Conservation (phyloP, 2,888 invertebrate species). For the Eupithecia dodoneata region DNA sequence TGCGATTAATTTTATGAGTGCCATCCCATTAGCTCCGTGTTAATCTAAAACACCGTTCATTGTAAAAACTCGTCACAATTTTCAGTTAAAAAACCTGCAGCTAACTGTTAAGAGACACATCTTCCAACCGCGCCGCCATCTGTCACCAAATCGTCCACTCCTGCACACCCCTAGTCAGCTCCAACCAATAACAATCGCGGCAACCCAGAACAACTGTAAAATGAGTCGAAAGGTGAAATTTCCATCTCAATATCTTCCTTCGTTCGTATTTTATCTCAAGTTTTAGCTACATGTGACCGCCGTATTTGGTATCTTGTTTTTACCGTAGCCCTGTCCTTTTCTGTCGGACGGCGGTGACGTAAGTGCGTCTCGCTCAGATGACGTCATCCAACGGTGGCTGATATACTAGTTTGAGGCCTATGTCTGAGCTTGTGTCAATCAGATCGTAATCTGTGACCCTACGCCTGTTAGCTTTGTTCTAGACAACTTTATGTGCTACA, state of each 20-base stretch:
- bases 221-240: constrained; percentile 60
- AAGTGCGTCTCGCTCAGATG: constrained; percentile 61
- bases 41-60: constrained; percentile 31
- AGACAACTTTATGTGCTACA: constrained; percentile 17
- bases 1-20: constrained; percentile 34
- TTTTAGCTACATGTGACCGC: constrained; percentile 80
- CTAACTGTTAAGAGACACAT: constrained; percentile 44
- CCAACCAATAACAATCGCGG: constrained; percentile 44
- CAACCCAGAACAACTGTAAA: constrained; percentile 53
- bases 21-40: constrained; percentile 40
- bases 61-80: constrained; percentile 40
- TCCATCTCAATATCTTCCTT: constrained; percentile 56
- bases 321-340: constrained; percentile 59
- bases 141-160: constrained; percentile 62
- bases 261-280: constrained; percentile 65
- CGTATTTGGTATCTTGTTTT: constrained; percentile 81
- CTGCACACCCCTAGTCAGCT: constrained; percentile 51
- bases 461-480: constrained; percentile 17
- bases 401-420: constrained; percentile 48
- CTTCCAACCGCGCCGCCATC: constrained; percentile 56
- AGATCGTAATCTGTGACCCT: constrained; percentile 31
- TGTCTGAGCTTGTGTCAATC: constrained; percentile 33
- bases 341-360: constrained; percentile 36
- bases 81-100: constrained; percentile 42
- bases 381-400: constrained; percentile 67